Conservation (phyloP, 1,140 invertebrate genomes). For the Eumeta japonica region DNA sequence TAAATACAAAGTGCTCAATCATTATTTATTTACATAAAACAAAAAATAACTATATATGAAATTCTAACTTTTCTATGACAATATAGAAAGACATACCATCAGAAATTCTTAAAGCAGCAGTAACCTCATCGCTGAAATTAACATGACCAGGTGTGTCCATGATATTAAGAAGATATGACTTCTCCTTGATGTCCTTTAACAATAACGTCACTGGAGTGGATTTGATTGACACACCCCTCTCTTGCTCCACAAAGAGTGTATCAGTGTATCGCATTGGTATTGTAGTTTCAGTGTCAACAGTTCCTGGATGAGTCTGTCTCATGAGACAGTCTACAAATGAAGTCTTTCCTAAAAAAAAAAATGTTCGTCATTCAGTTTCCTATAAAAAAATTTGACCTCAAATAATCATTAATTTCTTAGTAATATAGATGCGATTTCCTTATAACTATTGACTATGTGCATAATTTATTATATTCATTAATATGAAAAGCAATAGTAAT, state of each 20-base stretch:
- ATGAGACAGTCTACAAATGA: slow-evolving; percentile 97
- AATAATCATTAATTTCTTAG: no score
- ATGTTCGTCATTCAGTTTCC: not conserved
- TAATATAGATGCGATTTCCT: no score
- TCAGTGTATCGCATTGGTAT: slow-evolving; percentile 87
- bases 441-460: no score
- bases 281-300: slow-evolving; percentile 62
- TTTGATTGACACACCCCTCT: slow-evolving; percentile 96
- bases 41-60: no score
- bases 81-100: slow-evolving; percentile 79
- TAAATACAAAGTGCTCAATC: no score
- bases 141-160: slow-evolving; percentile 99
- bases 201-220: slow-evolving; percentile 85
- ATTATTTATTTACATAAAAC: no score
- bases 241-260: slow-evolving; percentile 96
- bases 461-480: no score
- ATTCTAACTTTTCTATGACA: no score
- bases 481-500: no score
- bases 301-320: slow-evolving; percentile 93
- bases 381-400: not conserved
- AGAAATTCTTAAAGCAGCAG: slow-evolving; percentile 92
- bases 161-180: slow-evolving; percentile 94
- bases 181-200: slow-evolving; percentile 89
- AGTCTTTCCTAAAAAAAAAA: slow-evolving; percentile 71
- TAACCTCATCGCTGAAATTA: slow-evolving; percentile 99